Percentiles rank a stretch among this genome's conserved stretches.
Evolutionary conservation across 1,140 invertebrate genomes (phyloP).

Genomic region (Argopecten irradians): DNA sequence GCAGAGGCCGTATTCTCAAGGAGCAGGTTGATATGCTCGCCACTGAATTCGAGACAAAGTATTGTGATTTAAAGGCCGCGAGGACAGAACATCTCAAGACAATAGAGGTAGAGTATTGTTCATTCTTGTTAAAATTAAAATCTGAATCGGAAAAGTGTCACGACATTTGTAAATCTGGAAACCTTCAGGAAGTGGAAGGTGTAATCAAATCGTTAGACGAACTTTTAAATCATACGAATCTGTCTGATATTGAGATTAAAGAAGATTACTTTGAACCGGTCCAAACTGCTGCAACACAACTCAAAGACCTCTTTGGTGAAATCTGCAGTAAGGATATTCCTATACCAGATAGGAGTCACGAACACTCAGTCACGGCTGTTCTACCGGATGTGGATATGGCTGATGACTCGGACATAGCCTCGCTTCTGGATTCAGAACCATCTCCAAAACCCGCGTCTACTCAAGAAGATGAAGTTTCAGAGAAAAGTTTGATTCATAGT

Average conservation of each 20-base stretch:
- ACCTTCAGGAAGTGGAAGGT: neutral
- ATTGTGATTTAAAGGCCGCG: neutral
- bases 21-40: neutral
- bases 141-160: neutral
- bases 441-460: neutral
- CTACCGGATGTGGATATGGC: neutral
- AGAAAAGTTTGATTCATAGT: neutral
- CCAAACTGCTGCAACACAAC: neutral
- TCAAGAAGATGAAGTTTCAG: neutral
- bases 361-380: neutral
- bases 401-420: neutral
- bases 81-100: neutral
- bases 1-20: neutral
- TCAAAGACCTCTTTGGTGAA: neutral
- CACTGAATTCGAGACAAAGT: neutral
- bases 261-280: neutral
- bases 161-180: neutral
- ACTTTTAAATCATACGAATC: neutral
- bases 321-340: neutral
- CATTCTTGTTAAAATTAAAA: neutral
- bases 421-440: constrained; percentile 4
- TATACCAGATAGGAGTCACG: neutral
- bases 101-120: neutral
- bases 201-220: neutral
- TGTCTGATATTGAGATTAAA: neutral